Evolutionary conservation across 2,113 vertebrate species (phyloP), one percentile per base, ranked within the genome.

Genomic region (Misgurnus mizolepis): DNA sequence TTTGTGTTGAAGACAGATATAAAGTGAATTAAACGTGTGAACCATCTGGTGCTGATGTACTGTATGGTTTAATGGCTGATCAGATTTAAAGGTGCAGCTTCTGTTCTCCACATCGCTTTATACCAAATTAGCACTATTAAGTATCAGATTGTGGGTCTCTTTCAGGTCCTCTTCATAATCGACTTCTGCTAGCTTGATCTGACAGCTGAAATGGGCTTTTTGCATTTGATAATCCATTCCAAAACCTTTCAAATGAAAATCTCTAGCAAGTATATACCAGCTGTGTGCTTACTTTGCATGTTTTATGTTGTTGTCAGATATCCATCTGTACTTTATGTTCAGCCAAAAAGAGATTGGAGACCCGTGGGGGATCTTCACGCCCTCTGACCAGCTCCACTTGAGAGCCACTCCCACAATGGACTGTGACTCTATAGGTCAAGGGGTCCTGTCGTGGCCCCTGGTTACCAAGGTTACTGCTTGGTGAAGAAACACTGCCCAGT

Each of bases 381-480:
- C 40, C 43, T 64, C 43, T 50, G 83, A 67, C 76, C 70, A 22
- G 67, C 15, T 69, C 70, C 70, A 58, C 17, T 75, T 86, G 86
- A 88, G 73, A 79, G 67, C 67, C 64, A 81, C 64, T 76, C 81
- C 72, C 43, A 83, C 79, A 83, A 84, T 18, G 66, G 80, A 85
- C 83, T 84, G 61, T 72, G 78, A 82, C 80, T 84, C 83, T 76
- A 72, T 58, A 80, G 87, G 88, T 90, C 91, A 92, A 86, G 88
- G 27, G 91, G 90, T 92, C 89, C 88, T 87, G 82, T 86, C 34
- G 85, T 84, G 90, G 90, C 89, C 91, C 88, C 91, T 78, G 86
- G 92, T 93, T 84, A 88, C 92, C 92, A 91, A 2, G 91, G 90
- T 90, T 78, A 93, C 92, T 82, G 87, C 58, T 83, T 80, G 76